Evolutionary conservation across 2,888 invertebrate species (phyloP).

Genomic region (Busseola fusca): DNA sequence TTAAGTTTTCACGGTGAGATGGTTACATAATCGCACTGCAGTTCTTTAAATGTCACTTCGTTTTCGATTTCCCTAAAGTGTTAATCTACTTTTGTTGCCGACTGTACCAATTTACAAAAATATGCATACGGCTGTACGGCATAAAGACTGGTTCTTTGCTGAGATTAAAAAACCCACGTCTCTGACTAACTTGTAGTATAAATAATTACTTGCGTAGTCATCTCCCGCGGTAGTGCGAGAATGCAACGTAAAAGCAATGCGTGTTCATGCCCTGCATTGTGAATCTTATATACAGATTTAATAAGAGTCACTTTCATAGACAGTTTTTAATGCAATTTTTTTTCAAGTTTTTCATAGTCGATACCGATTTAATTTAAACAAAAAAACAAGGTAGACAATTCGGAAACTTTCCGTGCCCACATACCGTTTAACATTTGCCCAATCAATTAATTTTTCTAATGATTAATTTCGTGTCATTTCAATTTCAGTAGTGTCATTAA

Average conservation of each 20-base stretch:
- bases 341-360: background rate
- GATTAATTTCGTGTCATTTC: constrained; percentile 16
- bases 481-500: constrained; percentile 33
- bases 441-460: constrained; percentile 7
- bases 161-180: background rate
- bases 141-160: background rate
- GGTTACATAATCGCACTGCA: no score
- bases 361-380: background rate
- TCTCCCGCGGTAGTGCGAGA: background rate
- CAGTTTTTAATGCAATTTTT: background rate
- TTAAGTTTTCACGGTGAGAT: no score
- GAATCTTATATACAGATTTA: background rate
- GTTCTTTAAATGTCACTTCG: no score
- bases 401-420: background rate
- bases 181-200: background rate
- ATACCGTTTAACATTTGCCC: background rate
- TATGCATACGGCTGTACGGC: background rate
- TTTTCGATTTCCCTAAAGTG: no score
- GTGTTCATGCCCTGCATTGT: background rate
- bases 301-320: background rate
- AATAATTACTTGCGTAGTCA: background rate
- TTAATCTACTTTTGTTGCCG: no score
- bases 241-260: background rate
- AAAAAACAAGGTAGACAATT: background rate
- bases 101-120: background rate